A percentile compares a stretch with the other conserved stretches of the same genome.
Conservation (phyloP, 2,113 vertebrate species). For the Onychostoma macrolepis region DNA sequence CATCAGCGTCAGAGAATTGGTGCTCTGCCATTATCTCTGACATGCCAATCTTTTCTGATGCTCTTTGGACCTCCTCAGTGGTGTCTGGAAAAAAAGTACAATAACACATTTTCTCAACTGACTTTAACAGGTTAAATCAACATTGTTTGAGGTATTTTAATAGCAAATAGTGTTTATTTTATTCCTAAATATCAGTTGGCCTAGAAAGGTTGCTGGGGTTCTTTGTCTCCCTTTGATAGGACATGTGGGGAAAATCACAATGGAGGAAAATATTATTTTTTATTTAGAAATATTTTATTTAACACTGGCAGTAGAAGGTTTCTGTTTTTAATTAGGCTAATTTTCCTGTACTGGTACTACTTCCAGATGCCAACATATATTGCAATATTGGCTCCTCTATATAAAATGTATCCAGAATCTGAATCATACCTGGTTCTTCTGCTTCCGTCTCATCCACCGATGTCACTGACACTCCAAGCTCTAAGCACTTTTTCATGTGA, state of each 20-base stretch:
- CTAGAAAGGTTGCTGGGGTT: slow-evolving; percentile 4
- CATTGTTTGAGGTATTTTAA: background rate
- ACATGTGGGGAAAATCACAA: slow-evolving; percentile 26
- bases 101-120: background rate
- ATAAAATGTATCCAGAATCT: slow-evolving; percentile 24
- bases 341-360: slow-evolving; percentile 30
- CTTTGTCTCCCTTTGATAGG: background rate
- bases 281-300: background rate
- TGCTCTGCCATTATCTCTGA: slow-evolving; percentile 83
- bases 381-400: slow-evolving; percentile 30
- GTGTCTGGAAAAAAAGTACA: slow-evolving; percentile 61
- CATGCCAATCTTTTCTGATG: slow-evolving; percentile 78
- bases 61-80: slow-evolving; percentile 84
- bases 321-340: slow-evolving; percentile 62
- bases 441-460: slow-evolving; percentile 90
- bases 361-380: slow-evolving; percentile 38
- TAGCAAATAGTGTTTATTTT: background rate
- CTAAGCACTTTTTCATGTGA: slow-evolving; percentile 99
- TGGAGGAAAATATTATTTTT: background rate
- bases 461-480: slow-evolving; percentile 95
- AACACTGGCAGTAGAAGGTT: background rate
- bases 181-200: slow-evolving; percentile 51
- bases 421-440: slow-evolving; percentile 87
- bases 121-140: background rate
- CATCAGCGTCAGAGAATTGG: slow-evolving; percentile 96